phyloP scores from a whole-genome alignment of 2,888 invertebrate species.

The Nemotelus pantherinus region DNA sequence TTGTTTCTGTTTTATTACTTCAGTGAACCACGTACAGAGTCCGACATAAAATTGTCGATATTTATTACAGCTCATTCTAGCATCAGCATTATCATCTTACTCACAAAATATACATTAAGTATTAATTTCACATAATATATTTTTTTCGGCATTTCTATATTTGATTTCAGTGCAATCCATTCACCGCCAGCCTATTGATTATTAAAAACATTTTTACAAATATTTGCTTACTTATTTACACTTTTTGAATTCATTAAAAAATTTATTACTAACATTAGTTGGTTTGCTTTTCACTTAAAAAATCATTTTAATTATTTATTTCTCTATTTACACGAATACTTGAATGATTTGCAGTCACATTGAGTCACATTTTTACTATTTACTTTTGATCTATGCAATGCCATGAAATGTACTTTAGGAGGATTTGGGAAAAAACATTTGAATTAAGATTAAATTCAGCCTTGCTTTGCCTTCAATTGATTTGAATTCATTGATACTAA shows the following conservation, averaged over 20 bases:
- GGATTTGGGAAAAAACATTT: too few relatives aligned
- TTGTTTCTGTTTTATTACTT: slow-evolving; percentile 22
- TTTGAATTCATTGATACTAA: too few relatives aligned
- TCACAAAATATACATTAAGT: slow-evolving; percentile 34
- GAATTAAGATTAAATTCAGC: too few relatives aligned
- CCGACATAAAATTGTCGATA: slow-evolving; percentile 39
- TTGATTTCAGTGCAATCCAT: slow-evolving; percentile 31
- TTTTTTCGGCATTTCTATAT: slow-evolving; percentile 20
- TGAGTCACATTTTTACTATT: slow-evolving; percentile 24
- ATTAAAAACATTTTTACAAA: slow-evolving; percentile 30
- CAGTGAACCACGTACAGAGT: slow-evolving; percentile 19
- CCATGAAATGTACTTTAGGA: too few relatives aligned
- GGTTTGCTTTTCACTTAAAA: slow-evolving; percentile 9
- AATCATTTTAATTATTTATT: slow-evolving; percentile 2
- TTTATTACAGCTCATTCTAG: not conserved
- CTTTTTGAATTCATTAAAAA: slow-evolving; percentile 17
- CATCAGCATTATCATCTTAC: not conserved
- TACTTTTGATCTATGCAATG: not conserved
- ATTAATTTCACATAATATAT: slow-evolving; percentile 18
- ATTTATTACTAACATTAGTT: not conserved
- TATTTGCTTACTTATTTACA: slow-evolving; percentile 34
- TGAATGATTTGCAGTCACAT: slow-evolving; percentile 28
- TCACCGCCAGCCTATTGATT: slow-evolving; percentile 13
- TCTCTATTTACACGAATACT: slow-evolving; percentile 34
- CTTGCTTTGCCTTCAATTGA: too few relatives aligned